phyloP scores from a whole-genome alignment of 2,797 vertebrate species.

The Melanotaenia trifasciata region DNA sequence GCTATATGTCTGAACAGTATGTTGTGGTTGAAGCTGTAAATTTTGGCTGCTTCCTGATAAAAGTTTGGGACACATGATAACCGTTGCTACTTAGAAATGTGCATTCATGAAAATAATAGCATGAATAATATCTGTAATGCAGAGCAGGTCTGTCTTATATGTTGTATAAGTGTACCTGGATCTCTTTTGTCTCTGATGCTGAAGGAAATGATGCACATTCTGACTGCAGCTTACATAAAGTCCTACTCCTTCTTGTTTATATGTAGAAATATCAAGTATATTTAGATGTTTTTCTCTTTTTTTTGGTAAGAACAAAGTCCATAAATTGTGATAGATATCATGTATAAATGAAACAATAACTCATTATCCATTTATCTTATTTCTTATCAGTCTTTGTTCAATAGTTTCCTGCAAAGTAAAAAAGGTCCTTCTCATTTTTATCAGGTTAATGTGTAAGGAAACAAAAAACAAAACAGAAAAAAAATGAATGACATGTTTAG shows the following conservation, averaged over 20 bases:
- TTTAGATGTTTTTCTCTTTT: too few species aligned
- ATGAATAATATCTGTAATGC: too few species aligned
- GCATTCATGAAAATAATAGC: neutral
- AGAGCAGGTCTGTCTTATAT: too few species aligned
- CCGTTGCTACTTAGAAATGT: neutral
- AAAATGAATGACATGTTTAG: neutral
- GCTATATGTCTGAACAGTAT: neutral
- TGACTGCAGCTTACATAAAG: too few species aligned
- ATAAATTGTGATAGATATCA: too few species aligned
- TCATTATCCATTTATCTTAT: slow-evolving; percentile 11
- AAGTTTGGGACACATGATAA: neutral
- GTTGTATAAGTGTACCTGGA: too few species aligned
- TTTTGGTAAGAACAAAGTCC: too few species aligned
- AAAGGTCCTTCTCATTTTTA: slow-evolving; percentile 13
- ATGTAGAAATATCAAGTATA: too few species aligned
- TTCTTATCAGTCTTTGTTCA: slow-evolving; percentile 25
- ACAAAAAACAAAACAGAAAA: neutral
- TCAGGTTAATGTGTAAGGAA: neutral
- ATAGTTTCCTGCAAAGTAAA: slow-evolving; percentile 12
- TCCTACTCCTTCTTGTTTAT: too few species aligned
- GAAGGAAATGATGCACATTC: too few species aligned
- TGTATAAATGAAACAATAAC: neutral
- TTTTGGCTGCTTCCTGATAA: rapidly evolving
- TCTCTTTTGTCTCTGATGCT: neutral
- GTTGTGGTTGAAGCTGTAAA: neutral